A percentile compares a stretch with the other conserved stretches of the same genome.
Evolutionary conservation across 2,888 invertebrate species (phyloP).

Genomic region (Amphimallon solstitiale): DNA sequence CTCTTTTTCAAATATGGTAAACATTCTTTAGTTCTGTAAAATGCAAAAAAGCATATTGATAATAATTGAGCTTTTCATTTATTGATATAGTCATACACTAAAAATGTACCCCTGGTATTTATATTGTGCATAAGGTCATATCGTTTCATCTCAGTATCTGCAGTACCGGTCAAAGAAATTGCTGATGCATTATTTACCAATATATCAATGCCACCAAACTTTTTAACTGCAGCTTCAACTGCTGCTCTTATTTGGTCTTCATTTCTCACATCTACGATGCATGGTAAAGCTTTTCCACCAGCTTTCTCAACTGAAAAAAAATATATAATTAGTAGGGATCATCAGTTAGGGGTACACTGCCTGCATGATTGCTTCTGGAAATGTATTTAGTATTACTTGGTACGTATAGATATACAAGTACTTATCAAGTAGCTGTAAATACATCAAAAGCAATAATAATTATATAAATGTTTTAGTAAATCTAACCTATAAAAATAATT

Average conservation of each 20-base stretch:
- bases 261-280: slow-evolving; percentile 87
- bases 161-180: slow-evolving; percentile 85
- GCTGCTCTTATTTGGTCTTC: slow-evolving; percentile 79
- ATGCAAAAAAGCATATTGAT: slow-evolving; percentile 22
- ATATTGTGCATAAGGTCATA: slow-evolving; percentile 96
- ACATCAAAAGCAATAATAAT: too few relatives aligned
- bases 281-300: slow-evolving; percentile 88
- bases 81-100: slow-evolving; percentile 75
- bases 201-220: slow-evolving; percentile 96
- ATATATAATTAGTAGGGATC: too few relatives aligned
- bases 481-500: too few relatives aligned
- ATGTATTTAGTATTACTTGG: too few relatives aligned
- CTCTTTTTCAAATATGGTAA: slow-evolving; percentile 88
- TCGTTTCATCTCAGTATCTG: slow-evolving; percentile 91
- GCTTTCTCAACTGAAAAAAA: slow-evolving; percentile 78
- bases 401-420: too few relatives aligned
- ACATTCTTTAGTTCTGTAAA: slow-evolving; percentile 86
- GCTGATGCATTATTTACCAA: slow-evolving; percentile 97
- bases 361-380: too few relatives aligned
- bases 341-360: too few relatives aligned
- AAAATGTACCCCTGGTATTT: slow-evolving; percentile 94
- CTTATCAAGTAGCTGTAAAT: too few relatives aligned
- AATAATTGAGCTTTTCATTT: neutral
- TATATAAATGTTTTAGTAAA: too few relatives aligned
- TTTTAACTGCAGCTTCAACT: slow-evolving; percentile 78